Conservation (phyloP, 2,113 vertebrate species). For the Sapajus apella region DNA sequence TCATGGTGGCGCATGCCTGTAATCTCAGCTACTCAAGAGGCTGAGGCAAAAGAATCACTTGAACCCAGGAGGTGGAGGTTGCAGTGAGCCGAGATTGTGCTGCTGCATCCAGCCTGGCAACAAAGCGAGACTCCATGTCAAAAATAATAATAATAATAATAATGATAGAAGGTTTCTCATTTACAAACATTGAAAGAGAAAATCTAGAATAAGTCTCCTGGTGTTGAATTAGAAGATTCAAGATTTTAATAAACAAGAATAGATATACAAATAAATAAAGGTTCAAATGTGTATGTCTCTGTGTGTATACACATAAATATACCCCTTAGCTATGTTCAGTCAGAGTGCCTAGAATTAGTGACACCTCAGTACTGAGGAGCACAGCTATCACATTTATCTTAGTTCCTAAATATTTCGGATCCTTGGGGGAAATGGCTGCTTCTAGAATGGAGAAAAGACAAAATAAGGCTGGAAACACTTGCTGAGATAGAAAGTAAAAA, state of each 20-base stretch:
- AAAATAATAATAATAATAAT: too few relatives aligned
- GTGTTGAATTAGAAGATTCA: neutral
- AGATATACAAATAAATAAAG: neutral
- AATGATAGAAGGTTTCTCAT: neutral
- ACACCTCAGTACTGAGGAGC: neutral
- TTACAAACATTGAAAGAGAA: neutral
- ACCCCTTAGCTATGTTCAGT: neutral
- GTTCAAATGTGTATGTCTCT: neutral
- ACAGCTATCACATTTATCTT: neutral
- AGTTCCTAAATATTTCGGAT: neutral
- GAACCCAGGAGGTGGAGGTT: too few relatives aligned
- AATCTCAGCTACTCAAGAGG: too few relatives aligned
- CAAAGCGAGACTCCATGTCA: too few relatives aligned
- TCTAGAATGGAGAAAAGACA: neutral
- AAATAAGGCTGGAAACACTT: neutral
- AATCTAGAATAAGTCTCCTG: neutral
- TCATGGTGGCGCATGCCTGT: fast-evolving
- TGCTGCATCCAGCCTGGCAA: too few relatives aligned
- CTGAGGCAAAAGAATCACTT: too few relatives aligned
- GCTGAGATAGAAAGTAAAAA: neutral
- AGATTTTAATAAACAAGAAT: neutral
- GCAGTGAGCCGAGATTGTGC: too few relatives aligned
- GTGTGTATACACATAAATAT: neutral
- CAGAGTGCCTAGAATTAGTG: neutral
- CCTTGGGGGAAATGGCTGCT: neutral